phyloP scores from a whole-genome alignment of 2,797 vertebrate species.

The Diplodus sargus region DNA sequence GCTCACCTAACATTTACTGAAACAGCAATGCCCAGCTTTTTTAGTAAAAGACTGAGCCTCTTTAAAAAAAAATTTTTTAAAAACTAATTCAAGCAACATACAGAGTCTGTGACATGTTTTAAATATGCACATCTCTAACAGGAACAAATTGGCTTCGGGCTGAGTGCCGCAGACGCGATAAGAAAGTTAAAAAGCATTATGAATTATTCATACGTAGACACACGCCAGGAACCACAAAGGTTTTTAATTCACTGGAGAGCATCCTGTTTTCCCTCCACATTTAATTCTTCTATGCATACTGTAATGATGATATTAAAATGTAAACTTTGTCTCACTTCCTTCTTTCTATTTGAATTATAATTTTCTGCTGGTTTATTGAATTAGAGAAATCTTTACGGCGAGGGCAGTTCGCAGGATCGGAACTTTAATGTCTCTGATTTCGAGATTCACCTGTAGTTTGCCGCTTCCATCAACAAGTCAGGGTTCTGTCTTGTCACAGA shows the following conservation, averaged over 20 bases:
- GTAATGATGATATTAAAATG: not conserved
- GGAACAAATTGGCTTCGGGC: not conserved
- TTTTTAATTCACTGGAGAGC: not conserved
- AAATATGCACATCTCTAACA: not conserved
- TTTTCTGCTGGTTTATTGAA: not conserved
- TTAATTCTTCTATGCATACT: too few relatives aligned
- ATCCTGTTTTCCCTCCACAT: not conserved
- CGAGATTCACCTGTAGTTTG: not conserved
- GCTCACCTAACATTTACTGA: not conserved
- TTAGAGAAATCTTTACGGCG: not conserved
- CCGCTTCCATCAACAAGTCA: not conserved
- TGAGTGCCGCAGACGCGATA: not conserved
- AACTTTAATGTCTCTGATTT: not conserved
- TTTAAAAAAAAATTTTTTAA: not conserved
- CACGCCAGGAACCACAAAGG: not conserved
- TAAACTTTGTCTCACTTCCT: too few relatives aligned
- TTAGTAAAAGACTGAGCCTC: not conserved
- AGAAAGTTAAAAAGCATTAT: not conserved
- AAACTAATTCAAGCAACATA: not conserved
- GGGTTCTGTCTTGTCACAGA: not conserved
- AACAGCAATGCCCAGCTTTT: not conserved
- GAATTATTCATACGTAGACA: slow-evolving; percentile 6
- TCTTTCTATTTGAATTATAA: not conserved
- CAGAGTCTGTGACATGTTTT: not conserved
- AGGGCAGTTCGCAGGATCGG: not conserved